Percentiles rank a stretch among this genome's conserved stretches.
phyloP scores from a whole-genome alignment of 2,797 vertebrate species.

The Decapterus maruadsi region DNA sequence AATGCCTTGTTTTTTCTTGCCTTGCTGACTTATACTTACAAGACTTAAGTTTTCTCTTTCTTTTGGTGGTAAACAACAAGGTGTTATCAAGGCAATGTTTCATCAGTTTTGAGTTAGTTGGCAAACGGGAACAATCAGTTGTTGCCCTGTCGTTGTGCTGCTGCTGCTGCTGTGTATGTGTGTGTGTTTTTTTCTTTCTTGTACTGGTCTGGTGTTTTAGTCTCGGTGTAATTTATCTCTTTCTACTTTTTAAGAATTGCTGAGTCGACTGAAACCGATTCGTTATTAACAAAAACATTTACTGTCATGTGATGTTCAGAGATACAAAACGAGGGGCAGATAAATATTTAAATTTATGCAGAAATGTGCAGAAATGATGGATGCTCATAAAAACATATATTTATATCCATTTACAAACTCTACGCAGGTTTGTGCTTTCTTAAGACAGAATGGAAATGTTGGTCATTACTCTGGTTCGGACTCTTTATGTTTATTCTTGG shows the following conservation, averaged over 20 bases:
- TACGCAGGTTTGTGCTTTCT: no score
- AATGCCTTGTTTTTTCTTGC: slow-evolving; percentile 34
- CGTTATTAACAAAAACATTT: background rate
- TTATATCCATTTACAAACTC: background rate
- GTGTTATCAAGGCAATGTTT: background rate
- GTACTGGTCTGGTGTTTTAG: no score
- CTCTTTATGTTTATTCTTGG: background rate
- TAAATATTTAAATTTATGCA: background rate
- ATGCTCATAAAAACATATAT: background rate
- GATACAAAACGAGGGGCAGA: background rate
- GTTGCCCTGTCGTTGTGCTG: background rate
- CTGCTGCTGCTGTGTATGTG: background rate
- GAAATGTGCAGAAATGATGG: background rate
- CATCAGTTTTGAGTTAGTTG: slow-evolving; percentile 16
- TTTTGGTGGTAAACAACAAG: background rate
- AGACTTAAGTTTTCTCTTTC: background rate
- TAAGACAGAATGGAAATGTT: background rate
- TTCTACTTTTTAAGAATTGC: background rate
- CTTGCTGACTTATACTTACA: slow-evolving; percentile 41
- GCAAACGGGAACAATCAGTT: background rate
- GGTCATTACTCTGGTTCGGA: background rate
- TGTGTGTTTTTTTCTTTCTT: no score
- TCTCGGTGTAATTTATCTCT: background rate
- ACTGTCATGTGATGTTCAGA: background rate
- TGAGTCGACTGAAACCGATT: background rate